phyloP scores from a whole-genome alignment of 1,140 invertebrate species.

The Cryptotermes secundus region DNA sequence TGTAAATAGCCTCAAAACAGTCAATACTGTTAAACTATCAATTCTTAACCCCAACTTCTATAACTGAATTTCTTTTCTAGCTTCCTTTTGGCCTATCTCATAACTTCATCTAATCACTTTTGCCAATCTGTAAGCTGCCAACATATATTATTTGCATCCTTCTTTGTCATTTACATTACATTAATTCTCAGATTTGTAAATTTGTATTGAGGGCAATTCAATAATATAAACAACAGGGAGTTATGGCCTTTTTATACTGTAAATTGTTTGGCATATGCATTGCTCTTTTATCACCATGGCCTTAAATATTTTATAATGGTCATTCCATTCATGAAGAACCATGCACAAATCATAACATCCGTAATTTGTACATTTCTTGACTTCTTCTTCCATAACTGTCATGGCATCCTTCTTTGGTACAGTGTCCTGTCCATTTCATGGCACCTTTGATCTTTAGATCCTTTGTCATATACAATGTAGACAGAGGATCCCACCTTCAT shows the following conservation, averaged over 20 bases:
- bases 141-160: not conserved
- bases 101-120: not conserved
- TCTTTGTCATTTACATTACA: not conserved
- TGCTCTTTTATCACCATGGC: not conserved
- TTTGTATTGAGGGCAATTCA: not conserved
- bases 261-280: not conserved
- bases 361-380: too few relatives aligned
- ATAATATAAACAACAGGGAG: not conserved
- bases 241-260: too few relatives aligned
- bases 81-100: not conserved
- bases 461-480: too few relatives aligned
- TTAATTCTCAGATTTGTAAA: not conserved
- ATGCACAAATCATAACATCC: too few relatives aligned
- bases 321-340: too few relatives aligned
- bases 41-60: not conserved
- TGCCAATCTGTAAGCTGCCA: not conserved
- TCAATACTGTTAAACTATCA: not conserved
- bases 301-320: too few relatives aligned
- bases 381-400: too few relatives aligned
- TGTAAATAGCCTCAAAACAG: not conserved
- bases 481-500: too few relatives aligned
- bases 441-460: too few relatives aligned
- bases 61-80: not conserved
- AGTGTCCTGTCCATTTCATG: too few relatives aligned
- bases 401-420: too few relatives aligned